Evolutionary conservation across 2,888 invertebrate genomes (phyloP).

Genomic region (Halictus quadricinctus): DNA sequence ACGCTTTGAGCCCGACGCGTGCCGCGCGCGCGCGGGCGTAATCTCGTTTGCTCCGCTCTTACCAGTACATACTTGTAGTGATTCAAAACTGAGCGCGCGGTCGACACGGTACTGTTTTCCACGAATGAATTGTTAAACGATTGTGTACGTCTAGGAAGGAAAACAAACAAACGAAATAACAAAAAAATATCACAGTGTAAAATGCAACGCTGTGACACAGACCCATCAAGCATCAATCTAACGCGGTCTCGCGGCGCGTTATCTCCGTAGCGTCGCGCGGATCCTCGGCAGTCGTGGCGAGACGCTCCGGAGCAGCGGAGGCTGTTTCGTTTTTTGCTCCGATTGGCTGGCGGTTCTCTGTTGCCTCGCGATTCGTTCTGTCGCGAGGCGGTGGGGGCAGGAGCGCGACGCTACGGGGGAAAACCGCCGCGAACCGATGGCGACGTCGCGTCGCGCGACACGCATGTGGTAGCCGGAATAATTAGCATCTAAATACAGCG

Average conservation of each 20-base stretch:
- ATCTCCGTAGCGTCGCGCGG: not conserved
- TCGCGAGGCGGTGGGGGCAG: constrained; percentile 1
- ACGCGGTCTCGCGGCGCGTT: not conserved
- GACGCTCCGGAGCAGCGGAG: not conserved
- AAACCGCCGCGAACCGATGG: not conserved
- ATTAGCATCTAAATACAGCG: constrained; percentile 44
- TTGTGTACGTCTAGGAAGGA: constrained; percentile 49
- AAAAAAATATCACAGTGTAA: constrained; percentile 77
- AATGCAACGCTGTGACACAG: constrained; percentile 76
- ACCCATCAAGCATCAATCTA: constrained; percentile 58
- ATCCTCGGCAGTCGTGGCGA: not conserved
- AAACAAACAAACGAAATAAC: constrained; percentile 56
- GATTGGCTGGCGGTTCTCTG: not conserved
- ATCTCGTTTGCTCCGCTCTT: constrained; percentile 55
- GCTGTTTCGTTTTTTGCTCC: not conserved
- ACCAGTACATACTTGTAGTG: constrained; percentile 28
- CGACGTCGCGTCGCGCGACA: constrained; percentile 8
- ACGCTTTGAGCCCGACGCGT: constrained; percentile 59
- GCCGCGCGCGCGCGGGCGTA: constrained; percentile 16
- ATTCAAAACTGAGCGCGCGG: constrained; percentile 52
- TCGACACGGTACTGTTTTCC: constrained; percentile 50
- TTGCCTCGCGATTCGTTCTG: not conserved
- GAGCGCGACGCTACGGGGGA: not conserved
- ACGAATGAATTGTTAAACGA: constrained; percentile 39
- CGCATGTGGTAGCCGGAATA: constrained; percentile 34